Base-by-base conservation (phyloP, 2,113 vertebrate genomes). In the Labeo catla region DNA sequence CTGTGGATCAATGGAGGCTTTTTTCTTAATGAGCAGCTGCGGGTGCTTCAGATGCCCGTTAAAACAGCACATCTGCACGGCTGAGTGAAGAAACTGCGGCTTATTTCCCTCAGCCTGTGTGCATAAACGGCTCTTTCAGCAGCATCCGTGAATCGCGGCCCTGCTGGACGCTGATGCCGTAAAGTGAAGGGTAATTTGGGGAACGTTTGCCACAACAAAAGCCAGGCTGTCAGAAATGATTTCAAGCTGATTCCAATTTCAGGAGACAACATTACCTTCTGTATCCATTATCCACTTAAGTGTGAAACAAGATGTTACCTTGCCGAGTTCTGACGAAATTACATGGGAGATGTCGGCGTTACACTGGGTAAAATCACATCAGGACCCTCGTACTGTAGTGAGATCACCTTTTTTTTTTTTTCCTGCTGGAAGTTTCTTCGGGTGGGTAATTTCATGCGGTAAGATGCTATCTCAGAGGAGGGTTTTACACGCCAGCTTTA, bases 231-330 rank as follows among this genome's bases (percentile, higher is more conserved):
- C 86, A 86, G 52, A 76, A n/a, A 43, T 12, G 13, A 86, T 89
- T 83, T 83, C 83, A 68, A 68, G 28, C 79, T 43, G 78, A 86
- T 88, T 85, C 74, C 16, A 49, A 81, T 86, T 88, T 23, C 11
- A 79, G 45, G 28, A 87, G 61, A 85, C 76, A 86, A 39, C 68
- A 73, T 77, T 86, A 73, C 76, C 72, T 85, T 81, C 73, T 34
- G 61, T 65, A 50, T 87, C 66, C 74, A 76, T 88, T 85, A 89
- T 85, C 87, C 68, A 86, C 63, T 89, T 87, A 86, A 72, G 86
- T 84, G 83, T 80, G 54, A 84, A 89, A 88, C 76, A 89, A 88
- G 88, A 88, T 88, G 85, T 81, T 84, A 77, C 85, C 74, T 87
- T 77, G 73, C 45, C 76, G 61, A 52, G 52, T 63, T 50, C 13